Base-by-base conservation (phyloP, 2,888 invertebrate species). In the Ephialtes manifestator region DNA sequence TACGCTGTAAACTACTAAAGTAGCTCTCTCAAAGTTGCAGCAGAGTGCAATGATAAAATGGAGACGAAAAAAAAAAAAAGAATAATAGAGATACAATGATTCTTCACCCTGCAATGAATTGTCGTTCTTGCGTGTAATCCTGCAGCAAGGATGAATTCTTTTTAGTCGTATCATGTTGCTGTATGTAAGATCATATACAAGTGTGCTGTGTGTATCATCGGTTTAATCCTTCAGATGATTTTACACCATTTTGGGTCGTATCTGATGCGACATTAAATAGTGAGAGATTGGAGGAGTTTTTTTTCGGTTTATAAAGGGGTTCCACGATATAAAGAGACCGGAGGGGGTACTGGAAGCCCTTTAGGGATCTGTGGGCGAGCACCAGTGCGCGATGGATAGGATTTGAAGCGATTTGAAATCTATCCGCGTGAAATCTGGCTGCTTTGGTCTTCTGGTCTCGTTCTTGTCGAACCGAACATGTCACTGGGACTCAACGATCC, bases 321-420 rank as follows among this genome's bases (percentile, higher is more conserved):
- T 87, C 83, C 60, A 58, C 67, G 68, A 53, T 65, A 84, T 79
- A 76, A 76, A 81, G 74, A 81, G 81, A 75, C 60, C 43, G 48
- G 48, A 65, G 77, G 68, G 84, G 79, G 53, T 77, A 76, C 67
- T 46, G 53, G 68, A 75, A 51, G 31, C 80, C 48, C 74, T 58
- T 68, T 55, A 28, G 86, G 88, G 89, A 89, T 90, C 88, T 86
- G 86, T 87, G 88, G 15, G 28, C 88, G 91, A 92, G 88, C 91
- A 82, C 51, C 82, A 90, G 89, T 89, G 92, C 92, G 88, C 91
- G 89, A 92, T 80, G 53, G 91, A 94, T 93, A 86, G 92, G 93
- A 94, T 94, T 93, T 92, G 88, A 81, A 74, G 77, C 89, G 92
- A 93, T 93, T 92, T 92, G 92, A 93, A 93, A 93, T 92, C 85